phyloP scores from a whole-genome alignment of 2,888 invertebrate genomes.

The Clivina fossor region DNA sequence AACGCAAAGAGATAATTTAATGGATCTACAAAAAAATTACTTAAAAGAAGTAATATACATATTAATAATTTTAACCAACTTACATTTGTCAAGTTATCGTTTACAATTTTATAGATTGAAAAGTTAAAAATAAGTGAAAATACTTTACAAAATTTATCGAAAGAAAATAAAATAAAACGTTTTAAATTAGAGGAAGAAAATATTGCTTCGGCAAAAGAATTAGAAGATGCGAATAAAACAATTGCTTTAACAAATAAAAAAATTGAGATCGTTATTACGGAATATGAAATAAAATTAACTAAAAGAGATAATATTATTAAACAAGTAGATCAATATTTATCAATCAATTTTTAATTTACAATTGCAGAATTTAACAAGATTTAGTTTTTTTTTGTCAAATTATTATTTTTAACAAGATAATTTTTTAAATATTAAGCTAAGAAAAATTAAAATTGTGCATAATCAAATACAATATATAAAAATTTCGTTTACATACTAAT shows the following conservation, averaged over 20 bases:
- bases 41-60: conserved; percentile 40
- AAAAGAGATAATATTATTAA: conserved; percentile 19
- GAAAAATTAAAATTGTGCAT: no score
- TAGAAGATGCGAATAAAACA: conserved; percentile 14
- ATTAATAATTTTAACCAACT: conserved; percentile 6
- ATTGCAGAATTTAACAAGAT: no score
- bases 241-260: conserved; percentile 9
- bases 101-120: conserved; percentile 21
- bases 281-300: conserved; percentile 21
- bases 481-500: no score
- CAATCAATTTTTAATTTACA: not conserved
- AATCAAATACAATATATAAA: no score
- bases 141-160: conserved; percentile 4
- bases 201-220: conserved; percentile 7
- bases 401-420: no score
- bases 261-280: conserved; percentile 5
- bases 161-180: conserved; percentile 15
- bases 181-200: conserved; percentile 17
- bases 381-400: no score
- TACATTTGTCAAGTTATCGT: conserved; percentile 3
- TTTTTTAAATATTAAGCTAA: no score
- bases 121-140: conserved; percentile 8
- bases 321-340: conserved; percentile 16
- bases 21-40: conserved; percentile 41
- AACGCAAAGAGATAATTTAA: conserved; percentile 43